A percentile compares a stretch with the other conserved stretches of the same genome.
Conservation (phyloP, 2,797 vertebrate species). For the Gobionotothen gibberifrons region DNA sequence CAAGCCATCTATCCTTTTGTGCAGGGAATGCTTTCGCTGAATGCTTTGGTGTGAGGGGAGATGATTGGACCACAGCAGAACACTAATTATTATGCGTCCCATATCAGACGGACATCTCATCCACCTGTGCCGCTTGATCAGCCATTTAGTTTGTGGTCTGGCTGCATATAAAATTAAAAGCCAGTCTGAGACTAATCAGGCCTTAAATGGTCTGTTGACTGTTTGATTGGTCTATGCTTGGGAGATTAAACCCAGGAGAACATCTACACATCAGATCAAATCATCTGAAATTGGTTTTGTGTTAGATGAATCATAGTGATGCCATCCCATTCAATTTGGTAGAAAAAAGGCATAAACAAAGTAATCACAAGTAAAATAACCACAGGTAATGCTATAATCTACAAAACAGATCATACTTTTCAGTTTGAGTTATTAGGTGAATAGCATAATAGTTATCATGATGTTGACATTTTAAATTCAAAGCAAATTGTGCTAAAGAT, state of each 20-base stretch:
- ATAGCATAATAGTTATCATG: conserved; percentile 15
- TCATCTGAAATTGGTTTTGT: conserved; percentile 62
- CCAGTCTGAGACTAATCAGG: conserved; percentile 77
- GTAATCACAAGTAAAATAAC: conserved; percentile 18
- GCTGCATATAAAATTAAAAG: conserved; percentile 81
- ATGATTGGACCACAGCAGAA: conserved; percentile 46
- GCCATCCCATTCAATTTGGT: conserved; percentile 19
- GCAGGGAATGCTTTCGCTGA: conserved; percentile 14
- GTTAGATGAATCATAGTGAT: conserved; percentile 52
- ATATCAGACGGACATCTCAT: conserved; percentile 51
- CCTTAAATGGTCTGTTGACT: conserved; percentile 79
- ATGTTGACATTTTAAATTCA: conserved; percentile 43
- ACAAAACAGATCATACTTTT: conserved; percentile 29
- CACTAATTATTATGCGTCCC: conserved; percentile 50
- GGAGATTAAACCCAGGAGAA: conserved; percentile 62
- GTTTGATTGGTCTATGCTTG: conserved; percentile 71
- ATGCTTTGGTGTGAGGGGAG: conserved; percentile 27
- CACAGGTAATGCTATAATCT: conserved; percentile 8
- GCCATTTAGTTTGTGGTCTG: conserved; percentile 56
- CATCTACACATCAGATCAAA: conserved; percentile 65
- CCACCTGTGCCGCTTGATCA: conserved; percentile 68
- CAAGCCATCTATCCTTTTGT: conserved; percentile 14
- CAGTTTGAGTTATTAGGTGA: conserved; percentile 35
- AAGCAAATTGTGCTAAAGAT: conserved; percentile 28
- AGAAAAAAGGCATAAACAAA: conserved; percentile 20